Evolutionary conservation across 2,113 vertebrate genomes (phyloP).

Genomic region (Ranitomeya imitator): DNA sequence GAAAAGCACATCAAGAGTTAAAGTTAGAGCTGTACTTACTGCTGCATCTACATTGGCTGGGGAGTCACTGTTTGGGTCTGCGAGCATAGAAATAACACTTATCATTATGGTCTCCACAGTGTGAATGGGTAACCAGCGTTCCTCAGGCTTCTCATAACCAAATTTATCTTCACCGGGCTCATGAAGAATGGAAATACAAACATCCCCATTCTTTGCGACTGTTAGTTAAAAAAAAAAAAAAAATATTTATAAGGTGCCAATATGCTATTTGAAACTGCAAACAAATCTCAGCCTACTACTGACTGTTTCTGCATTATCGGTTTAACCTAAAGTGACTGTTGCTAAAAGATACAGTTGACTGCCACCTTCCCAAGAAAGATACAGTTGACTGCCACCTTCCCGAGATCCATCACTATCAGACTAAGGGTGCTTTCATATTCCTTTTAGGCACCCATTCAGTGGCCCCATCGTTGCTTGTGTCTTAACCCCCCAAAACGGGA

Average conservation of each 20-base stretch:
- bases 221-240: not conserved
- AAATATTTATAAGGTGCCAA: not conserved
- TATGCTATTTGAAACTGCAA: not conserved
- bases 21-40: slow-evolving; percentile 63
- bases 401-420: too few species aligned
- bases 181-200: slow-evolving; percentile 77
- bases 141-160: slow-evolving; percentile 77
- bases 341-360: too few species aligned
- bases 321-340: too few species aligned
- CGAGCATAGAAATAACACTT: slow-evolving; percentile 78
- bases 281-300: too few species aligned
- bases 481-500: too few species aligned
- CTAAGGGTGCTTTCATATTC: too few species aligned
- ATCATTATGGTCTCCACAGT: slow-evolving; percentile 79
- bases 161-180: slow-evolving; percentile 78
- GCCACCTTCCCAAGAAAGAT: too few species aligned
- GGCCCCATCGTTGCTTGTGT: too few species aligned
- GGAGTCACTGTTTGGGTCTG: slow-evolving; percentile 77
- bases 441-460: too few species aligned
- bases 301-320: too few species aligned
- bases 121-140: slow-evolving; percentile 77
- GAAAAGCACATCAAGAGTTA: not conserved
- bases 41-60: slow-evolving; percentile 78
- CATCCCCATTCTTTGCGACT: slow-evolving; percentile 77
- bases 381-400: too few species aligned